Evolutionary conservation across 2,888 invertebrate genomes (phyloP), one percentile per base, ranked within the genome.

Genomic region (Ecdyonurus torrentis): DNA sequence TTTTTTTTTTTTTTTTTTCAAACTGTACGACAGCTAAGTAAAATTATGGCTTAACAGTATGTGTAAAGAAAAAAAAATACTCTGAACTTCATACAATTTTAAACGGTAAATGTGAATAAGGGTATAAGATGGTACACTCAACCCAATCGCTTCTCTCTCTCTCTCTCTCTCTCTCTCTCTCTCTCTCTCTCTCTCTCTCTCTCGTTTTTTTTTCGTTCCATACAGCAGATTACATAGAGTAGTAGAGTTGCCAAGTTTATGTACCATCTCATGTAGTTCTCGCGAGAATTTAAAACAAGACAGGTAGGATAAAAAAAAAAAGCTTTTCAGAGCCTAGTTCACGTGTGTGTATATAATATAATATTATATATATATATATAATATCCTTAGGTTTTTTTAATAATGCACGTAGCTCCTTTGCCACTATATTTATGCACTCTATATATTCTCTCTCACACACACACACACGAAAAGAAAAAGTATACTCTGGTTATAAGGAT

Each of bases 141-240:
- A 63, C 65, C 50, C 55, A 62, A 19, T 25, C 7, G 19, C 15
- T 37, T 25, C 50, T 62, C 60, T 61, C 15, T 37, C 15, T 37
- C 37, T 15, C 37, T 37, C 37, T 37, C 37, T 37, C 65, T 55
- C 67, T 66, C 65, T 65, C 64, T 60, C 66, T 67, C 15, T 37
- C 15, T 37, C 37, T 15, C 37, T 37, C 37, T 37, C 37, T 37
- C 15, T 37, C 15, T 37, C 37, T 15, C 37, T 37, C 37, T 37
- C 37, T 37, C 65, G 58, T 67, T 66, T 65, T 65, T 37, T 15
- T 37, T 15, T 37, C 65, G 58, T 67, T 66, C 65, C 64, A 64
- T 65, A 60, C 63, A 59, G 67, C 69, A 37, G 5, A 37, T 37
- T 37, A 37, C 37, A 37, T 5, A 10, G 5, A 37, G 15, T 5